These are phyloP conservation scores for Lasioglossum marginatum DNA, from an alignment of 2,888 invertebrate genomes.

Conservation along the genomic window DNA sequence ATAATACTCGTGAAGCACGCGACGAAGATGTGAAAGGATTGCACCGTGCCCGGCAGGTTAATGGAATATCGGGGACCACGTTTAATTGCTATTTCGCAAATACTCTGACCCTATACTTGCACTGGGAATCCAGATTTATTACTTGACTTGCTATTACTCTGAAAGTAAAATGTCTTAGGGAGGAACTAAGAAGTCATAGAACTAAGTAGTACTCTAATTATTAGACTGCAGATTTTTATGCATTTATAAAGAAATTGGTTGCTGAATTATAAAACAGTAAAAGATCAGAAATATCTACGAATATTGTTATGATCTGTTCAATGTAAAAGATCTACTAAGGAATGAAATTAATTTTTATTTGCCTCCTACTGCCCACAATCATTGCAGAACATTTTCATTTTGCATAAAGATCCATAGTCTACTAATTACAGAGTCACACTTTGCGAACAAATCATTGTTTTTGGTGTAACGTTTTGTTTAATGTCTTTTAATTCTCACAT, in stretches of 20 bases:
- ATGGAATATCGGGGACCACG: conserved; percentile 13
- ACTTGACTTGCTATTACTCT: background rate
- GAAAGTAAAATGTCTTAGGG: background rate
- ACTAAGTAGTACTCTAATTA: background rate
- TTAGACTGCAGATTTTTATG: no score
- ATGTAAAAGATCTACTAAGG: no score
- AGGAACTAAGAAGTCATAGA: background rate
- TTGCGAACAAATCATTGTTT: background rate
- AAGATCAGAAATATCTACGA: no score
- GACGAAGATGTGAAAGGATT: conserved; percentile 30
- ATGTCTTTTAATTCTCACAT: no score
- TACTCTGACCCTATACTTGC: background rate
- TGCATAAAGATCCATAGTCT: no score
- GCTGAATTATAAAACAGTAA: no score
- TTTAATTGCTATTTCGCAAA: conserved; percentile 42
- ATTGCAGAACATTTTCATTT: no score
- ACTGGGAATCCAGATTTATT: background rate
- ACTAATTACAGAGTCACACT: background rate
- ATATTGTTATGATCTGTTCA: no score
- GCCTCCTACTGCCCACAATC: no score
- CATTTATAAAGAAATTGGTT: no score
- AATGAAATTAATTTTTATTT: no score
- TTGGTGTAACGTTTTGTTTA: background rate
- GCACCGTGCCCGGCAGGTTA: conserved; percentile 6
- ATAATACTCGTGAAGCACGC: conserved; percentile 42